Evolutionary conservation across 2,113 vertebrate genomes (phyloP).

Genomic region (Pycnonotus jocosus): DNA sequence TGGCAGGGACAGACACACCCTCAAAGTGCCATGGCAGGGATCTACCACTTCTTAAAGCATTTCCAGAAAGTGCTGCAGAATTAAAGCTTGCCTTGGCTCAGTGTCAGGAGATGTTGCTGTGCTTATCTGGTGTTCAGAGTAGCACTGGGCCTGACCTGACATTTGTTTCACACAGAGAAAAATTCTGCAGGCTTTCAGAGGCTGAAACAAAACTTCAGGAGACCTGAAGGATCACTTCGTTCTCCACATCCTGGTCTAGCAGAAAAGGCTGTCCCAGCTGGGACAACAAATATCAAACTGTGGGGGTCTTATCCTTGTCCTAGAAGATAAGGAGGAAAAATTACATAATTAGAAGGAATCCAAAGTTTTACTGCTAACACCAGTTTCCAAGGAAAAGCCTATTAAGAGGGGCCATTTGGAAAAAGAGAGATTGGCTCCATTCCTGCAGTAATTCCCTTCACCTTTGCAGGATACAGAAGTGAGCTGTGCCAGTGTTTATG

Average conservation of each 20-base stretch:
- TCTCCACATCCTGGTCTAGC: not conserved
- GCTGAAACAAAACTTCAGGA: not conserved
- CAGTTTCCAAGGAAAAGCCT: not conserved
- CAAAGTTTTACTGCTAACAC: not conserved
- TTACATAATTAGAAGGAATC: not conserved
- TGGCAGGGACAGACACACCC: not conserved
- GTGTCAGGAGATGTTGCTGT: not conserved
- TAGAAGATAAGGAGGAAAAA: not conserved
- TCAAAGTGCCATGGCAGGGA: fast-evolving
- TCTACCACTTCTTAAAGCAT: not conserved
- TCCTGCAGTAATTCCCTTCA: not conserved
- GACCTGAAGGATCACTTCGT: not conserved
- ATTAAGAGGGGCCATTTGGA: fast-evolving
- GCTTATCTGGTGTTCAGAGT: not conserved
- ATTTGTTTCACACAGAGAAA: not conserved
- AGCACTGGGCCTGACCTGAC: not conserved
- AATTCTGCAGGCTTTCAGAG: not conserved
- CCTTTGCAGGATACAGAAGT: not conserved
- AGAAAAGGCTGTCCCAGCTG: not conserved
- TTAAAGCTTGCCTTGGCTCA: not conserved
- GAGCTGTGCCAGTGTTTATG: not conserved
- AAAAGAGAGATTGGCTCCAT: not conserved
- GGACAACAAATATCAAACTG: not conserved
- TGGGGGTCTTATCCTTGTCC: not conserved
- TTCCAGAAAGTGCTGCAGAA: not conserved